Base-by-base conservation (phyloP, 2,888 invertebrate genomes). In the Morpho achilles region DNA sequence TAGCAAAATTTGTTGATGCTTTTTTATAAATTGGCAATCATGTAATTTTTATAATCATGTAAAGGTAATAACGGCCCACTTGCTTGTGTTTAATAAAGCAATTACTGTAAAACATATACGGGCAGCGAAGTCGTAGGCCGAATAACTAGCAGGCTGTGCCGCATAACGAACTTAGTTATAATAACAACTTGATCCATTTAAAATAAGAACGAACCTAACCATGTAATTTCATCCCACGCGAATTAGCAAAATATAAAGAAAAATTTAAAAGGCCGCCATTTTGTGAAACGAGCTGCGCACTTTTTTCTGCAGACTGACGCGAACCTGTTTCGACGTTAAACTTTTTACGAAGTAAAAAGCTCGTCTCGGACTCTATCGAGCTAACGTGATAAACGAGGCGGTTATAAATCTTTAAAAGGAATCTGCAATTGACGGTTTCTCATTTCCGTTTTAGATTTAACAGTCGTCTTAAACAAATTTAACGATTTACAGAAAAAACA, bases 241-340 rank as follows among this genome's bases (percentile, higher is more conserved):
- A 7, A 67, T 67, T 64, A 62, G 58, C 56, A 50, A 63, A 56
- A 58, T 53, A 48, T 60, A 62, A 16, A 16, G 16, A 16, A 60
- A 58, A 57, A 61, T 65, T 54, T 68, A 65, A 66, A 62, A 55
- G 60, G 63, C 65, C 50, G 67, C 69, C 69, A 68, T 71, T 69
- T 70, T 66, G 67, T 61, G 47, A 51, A 61, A 55, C 62, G 60
- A 58, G 61, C 56, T 50, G 43, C 56, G 59, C 50, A 42, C 51
- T 53, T 66, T 67, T 69, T 67, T 66, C 16, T 61, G 60, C 58
- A 53, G 49, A 54, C 56, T 51, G 55, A 52, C 56, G 51, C 59
- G 61, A 65, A 69, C 69, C 67, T 53, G 69, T 69, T 69, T 66
- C 54, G 60, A 61, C 60, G 59, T 60, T 59, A 49, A 53, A 59